Evolutionary conservation across 2,888 invertebrate genomes (phyloP).

Genomic region (Drosophila prolongata): DNA sequence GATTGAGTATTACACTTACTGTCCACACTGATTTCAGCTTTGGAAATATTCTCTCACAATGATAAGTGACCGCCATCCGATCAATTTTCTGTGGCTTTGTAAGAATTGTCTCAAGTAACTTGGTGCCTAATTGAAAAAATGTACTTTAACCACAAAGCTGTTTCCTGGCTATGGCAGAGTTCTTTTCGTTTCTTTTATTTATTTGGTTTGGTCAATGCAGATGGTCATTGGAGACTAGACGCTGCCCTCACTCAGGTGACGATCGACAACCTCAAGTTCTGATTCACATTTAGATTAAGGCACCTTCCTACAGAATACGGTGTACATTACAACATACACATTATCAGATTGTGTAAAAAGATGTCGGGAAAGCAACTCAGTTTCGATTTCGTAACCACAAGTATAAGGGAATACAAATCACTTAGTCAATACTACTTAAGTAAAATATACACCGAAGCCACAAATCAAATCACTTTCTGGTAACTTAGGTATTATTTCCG

Average conservation of each 20-base stretch:
- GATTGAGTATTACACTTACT: slow-evolving; percentile 9
- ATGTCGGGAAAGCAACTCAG: slow-evolving; percentile 11
- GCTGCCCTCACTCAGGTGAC: slow-evolving; percentile 6
- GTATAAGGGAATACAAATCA: slow-evolving; percentile 30
- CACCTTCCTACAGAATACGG: not conserved
- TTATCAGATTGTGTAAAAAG: not conserved
- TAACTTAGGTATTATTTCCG: not conserved
- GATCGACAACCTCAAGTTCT: slow-evolving; percentile 1
- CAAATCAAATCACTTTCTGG: slow-evolving; percentile 28
- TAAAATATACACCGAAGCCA: slow-evolving; percentile 23
- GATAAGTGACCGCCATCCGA: slow-evolving; percentile 20
- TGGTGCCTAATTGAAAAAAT: slow-evolving; percentile 64
- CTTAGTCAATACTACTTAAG: slow-evolving; percentile 20
- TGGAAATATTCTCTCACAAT: slow-evolving; percentile 23
- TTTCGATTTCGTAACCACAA: slow-evolving; percentile 53
- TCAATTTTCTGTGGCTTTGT: slow-evolving; percentile 60
- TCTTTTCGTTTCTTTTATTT: slow-evolving; percentile 24
- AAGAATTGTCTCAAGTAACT: slow-evolving; percentile 56
- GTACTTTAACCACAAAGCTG: slow-evolving; percentile 57
- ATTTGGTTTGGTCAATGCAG: slow-evolving; percentile 19
- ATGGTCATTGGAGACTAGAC: slow-evolving; percentile 28
- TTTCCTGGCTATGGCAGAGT: slow-evolving; percentile 42
- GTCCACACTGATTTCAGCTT: slow-evolving; percentile 2
- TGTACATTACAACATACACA: slow-evolving; percentile 48
- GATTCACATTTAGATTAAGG: not conserved